Evolutionary conservation across 2,113 vertebrate species (phyloP).

Genomic region (Archilochus colubris): DNA sequence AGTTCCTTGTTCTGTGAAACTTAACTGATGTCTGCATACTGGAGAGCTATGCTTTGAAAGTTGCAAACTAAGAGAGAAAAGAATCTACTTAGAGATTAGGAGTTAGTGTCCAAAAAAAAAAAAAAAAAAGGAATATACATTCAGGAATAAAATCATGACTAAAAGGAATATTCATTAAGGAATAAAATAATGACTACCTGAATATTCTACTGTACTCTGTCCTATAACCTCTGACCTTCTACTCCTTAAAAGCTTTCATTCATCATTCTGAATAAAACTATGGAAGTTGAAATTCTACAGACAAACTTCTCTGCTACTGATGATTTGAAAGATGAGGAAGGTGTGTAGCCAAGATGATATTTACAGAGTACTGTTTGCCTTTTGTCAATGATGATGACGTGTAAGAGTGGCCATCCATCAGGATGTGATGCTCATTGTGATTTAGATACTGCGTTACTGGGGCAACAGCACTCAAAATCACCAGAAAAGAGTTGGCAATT

Average conservation of each 20-base stretch:
- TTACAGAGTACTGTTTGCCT: not conserved
- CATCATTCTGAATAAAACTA: conserved; percentile 15
- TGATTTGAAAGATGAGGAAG: not conserved
- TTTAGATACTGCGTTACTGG: not conserved
- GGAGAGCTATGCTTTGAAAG: not conserved
- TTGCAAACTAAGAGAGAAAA: not conserved
- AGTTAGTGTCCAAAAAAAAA: not conserved
- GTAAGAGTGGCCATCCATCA: not conserved
- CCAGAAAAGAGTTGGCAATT: not conserved
- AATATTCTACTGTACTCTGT: not conserved
- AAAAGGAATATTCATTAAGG: not conserved
- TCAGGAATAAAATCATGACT: not conserved
- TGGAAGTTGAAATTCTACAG: not conserved
- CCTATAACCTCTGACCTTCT: not conserved
- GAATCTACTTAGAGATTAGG: not conserved
- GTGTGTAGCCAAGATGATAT: not conserved
- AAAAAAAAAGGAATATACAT: not conserved
- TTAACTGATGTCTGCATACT: not conserved
- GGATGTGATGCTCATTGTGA: not conserved
- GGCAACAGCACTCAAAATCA: not conserved
- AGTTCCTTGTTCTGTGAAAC: not conserved
- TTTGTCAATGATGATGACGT: not conserved
- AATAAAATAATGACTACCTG: not conserved
- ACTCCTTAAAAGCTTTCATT: not conserved
- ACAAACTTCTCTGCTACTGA: not conserved